A percentile compares a stretch with the other conserved stretches of the same genome.
Conservation (phyloP, 2,797 vertebrate species). For the Onychomys arenicola region DNA sequence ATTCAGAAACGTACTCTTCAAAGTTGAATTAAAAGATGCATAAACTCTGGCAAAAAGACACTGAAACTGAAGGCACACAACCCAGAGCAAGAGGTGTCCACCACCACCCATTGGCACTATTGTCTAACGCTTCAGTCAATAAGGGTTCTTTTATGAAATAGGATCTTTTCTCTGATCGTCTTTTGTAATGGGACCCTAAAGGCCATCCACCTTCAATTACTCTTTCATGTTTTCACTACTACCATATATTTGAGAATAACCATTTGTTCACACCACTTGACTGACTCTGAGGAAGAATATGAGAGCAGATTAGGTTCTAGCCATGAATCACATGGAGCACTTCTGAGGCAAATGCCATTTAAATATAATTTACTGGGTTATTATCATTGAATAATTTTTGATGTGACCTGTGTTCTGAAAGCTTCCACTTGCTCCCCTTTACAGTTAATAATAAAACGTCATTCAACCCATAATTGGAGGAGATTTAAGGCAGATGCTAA, state of each 20-base stretch:
- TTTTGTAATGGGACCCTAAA: background rate
- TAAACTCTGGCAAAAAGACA: background rate
- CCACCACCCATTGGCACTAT: background rate
- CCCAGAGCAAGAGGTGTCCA: background rate
- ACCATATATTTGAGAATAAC: slow-evolving; percentile 56
- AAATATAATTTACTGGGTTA: slow-evolving; percentile 62
- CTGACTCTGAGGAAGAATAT: slow-evolving; percentile 42
- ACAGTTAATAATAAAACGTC: slow-evolving; percentile 62
- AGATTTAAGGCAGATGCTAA: slow-evolving; percentile 72
- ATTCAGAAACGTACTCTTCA: background rate
- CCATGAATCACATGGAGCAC: slow-evolving; percentile 40
- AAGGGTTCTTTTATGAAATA: background rate
- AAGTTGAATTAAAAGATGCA: slow-evolving; percentile 9
- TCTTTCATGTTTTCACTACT: background rate
- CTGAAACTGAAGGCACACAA: background rate
- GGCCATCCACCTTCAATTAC: slow-evolving; percentile 2
- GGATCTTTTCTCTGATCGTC: background rate
- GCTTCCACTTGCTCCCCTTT: slow-evolving; percentile 63
- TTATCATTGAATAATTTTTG: slow-evolving; percentile 59
- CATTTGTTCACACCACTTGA: slow-evolving; percentile 3
- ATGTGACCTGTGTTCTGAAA: slow-evolving; percentile 44
- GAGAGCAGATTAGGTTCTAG: slow-evolving; percentile 65
- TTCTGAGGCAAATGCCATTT: slow-evolving; percentile 61
- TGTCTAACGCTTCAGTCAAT: slow-evolving; percentile 20
- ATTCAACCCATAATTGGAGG: slow-evolving; percentile 58